Evolutionary conservation across 2,113 vertebrate species (phyloP), one percentile per base, ranked within the genome.

Genomic region (Ceyx margarethae): DNA sequence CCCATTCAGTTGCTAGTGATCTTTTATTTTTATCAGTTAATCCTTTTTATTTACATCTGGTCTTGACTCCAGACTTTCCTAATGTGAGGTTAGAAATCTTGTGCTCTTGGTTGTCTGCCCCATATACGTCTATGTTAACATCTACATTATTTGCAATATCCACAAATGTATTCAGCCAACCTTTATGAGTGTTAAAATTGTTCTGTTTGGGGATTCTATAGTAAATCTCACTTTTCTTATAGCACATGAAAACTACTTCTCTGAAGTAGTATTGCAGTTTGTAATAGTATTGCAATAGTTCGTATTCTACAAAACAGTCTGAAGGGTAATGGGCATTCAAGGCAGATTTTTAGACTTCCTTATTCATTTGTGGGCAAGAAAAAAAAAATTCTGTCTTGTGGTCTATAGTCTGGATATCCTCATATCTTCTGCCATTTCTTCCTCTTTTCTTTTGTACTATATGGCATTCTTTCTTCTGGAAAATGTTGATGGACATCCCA

Each of bases 111-210:
- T 45, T 81, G 5, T 37, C 42, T 65, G 31, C 4, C 29, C 64
- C 17, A 6, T 48, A 28, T 2, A 0, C 43, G 33, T 76, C 68
- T 68, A 61, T 1, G 0, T 45, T 58, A 69, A 13, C 9, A 10
- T 46, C 48, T 84, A 16, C 31, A 12, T 76, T 71, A 29, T 71
- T 69, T 78, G 23, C 13, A 68, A 40, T 48, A 65, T 29, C 25
- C n/a, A 50, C 25, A 65, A 45, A 23, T 46, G 83, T 62, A 40
- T 68, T 62, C 21, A 81, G 11, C 13, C 33, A 73, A 45, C 6
- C 14, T 77, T 68, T 64, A 37, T 29, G 26, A 68, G 22, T 17
- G 42, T 93, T 87, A 62, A 72, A 93, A 60, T 45, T 73, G 6
- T 61, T 86, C 31, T 80, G 5, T 78, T 90, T 81, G 42, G 23